These are phyloP conservation scores for Himalopsyche japonica DNA, from an alignment of 2,888 invertebrate species.

Conservation along the genomic window DNA sequence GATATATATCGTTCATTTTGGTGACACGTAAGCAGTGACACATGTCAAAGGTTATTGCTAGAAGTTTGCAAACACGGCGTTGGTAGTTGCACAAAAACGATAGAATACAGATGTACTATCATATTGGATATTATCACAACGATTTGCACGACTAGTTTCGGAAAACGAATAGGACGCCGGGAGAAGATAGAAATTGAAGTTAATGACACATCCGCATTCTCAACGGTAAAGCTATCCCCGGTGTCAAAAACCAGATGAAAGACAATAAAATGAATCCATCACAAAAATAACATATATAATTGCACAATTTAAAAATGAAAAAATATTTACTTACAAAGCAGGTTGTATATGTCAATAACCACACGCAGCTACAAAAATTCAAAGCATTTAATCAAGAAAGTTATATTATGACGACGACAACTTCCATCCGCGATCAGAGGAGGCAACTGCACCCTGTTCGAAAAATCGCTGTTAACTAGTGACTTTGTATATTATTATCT, in stretches of 20 bases:
- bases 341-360: background rate
- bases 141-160: background rate
- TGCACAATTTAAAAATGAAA: background rate
- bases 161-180: background rate
- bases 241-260: constrained; percentile 11
- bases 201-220: constrained; percentile 29
- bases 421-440: constrained; percentile 24
- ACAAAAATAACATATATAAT: background rate
- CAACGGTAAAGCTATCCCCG: constrained; percentile 7
- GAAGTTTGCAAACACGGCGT: constrained; percentile 44
- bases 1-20: constrained; percentile 16
- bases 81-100: background rate
- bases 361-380: constrained; percentile 7
- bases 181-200: background rate
- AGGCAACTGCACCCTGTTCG: constrained; percentile 13
- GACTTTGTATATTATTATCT: no score
- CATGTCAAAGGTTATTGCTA: constrained; percentile 63
- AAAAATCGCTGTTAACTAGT: background rate
- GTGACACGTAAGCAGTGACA: constrained; percentile 63
- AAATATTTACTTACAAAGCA: constrained; percentile 7
- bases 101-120: background rate
- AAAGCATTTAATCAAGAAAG: constrained; percentile 27
- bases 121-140: background rate
- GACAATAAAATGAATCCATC: background rate
- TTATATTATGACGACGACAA: constrained; percentile 31